Conservation (phyloP, 2,113 vertebrate genomes). For the Rhinoderma darwinii region DNA sequence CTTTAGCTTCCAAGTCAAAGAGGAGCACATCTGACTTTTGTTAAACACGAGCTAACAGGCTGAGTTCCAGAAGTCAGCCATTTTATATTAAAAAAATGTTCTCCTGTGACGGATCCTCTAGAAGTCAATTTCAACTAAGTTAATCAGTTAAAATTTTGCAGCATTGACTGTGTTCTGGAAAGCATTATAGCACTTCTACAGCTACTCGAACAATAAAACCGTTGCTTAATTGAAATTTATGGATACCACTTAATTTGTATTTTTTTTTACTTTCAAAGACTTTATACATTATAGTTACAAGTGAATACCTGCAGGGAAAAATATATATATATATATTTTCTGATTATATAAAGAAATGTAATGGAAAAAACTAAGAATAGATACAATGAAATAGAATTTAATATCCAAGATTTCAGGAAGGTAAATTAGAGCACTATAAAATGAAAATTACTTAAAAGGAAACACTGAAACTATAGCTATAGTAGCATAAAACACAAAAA, state of each 20-base stretch:
- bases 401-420: not conserved
- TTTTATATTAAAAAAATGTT: not conserved
- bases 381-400: not conserved
- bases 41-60: not conserved
- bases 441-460: not conserved
- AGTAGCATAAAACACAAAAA: not conserved
- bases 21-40: no score
- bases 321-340: not conserved
- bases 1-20: no score
- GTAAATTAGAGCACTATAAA: not conserved
- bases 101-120: not conserved
- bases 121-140: not conserved
- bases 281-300: not conserved
- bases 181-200: not conserved
- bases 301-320: not conserved
- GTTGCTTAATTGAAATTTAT: conserved; percentile 3
- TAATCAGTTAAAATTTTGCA: not conserved
- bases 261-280: not conserved
- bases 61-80: not conserved
- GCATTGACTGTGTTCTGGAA: not conserved
- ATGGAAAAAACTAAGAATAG: not conserved
- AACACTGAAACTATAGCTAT: not conserved
- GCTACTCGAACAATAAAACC: conserved; percentile 5
- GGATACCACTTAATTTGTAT: conserved; percentile 5
- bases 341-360: not conserved